Conservation (phyloP, 2,888 invertebrate species). For the Dryobotodes eremita region DNA sequence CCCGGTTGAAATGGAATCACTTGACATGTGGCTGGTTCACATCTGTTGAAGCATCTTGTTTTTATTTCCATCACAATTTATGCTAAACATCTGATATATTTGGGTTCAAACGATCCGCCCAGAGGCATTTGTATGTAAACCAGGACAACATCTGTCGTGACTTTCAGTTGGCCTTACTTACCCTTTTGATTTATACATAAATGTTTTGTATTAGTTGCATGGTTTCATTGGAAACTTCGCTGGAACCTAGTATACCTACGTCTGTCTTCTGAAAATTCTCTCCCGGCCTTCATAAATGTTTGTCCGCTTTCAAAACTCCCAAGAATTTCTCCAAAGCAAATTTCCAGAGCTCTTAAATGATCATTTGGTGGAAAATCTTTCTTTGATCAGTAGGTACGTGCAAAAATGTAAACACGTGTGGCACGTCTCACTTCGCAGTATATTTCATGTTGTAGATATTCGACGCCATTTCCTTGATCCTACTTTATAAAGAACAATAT, state of each 20-base stretch:
- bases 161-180: conserved; percentile 72
- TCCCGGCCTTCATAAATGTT: not conserved
- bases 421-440: not conserved
- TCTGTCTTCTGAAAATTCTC: not conserved
- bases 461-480: conserved; percentile 30
- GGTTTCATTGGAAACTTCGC: conserved; percentile 30
- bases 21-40: conserved; percentile 60
- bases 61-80: conserved; percentile 81
- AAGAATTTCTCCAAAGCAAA: conserved; percentile 13
- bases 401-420: conserved; percentile 16
- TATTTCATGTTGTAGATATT: conserved; percentile 19
- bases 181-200: conserved; percentile 70
- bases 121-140: conserved; percentile 83
- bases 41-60: conserved; percentile 72
- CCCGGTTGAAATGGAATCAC: conserved; percentile 51
- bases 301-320: not conserved
- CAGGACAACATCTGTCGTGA: conserved; percentile 76
- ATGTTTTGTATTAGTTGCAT: conserved; percentile 52
- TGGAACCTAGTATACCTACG: not conserved
- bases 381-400: conserved; percentile 30
- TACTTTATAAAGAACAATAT: conserved; percentile 40
- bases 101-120: conserved; percentile 79
- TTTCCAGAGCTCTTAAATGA: conserved; percentile 14
- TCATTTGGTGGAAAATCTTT: conserved; percentile 32
- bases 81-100: conserved; percentile 84